Percentiles rank a stretch among this genome's conserved stretches.
These are phyloP conservation scores for Parapsyche elsis DNA, from an alignment of 1,140 invertebrate species.

Conservation along the genomic window DNA sequence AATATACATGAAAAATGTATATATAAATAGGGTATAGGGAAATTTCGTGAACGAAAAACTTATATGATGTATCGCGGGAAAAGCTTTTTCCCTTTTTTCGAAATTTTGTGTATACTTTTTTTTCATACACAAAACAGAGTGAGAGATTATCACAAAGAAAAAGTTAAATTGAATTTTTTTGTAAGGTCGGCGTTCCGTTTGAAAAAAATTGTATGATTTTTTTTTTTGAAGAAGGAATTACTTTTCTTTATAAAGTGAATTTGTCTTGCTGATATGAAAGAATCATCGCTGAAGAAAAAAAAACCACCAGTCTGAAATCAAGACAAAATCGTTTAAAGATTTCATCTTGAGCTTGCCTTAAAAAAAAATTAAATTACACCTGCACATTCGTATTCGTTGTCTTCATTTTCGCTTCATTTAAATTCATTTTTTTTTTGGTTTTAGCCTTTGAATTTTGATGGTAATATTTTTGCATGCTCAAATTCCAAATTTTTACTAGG, in stretches of 20 bases:
- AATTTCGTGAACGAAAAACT: too few species aligned
- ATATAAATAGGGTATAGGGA: too few species aligned
- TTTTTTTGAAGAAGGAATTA: constrained; percentile 3
- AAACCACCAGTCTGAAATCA: not conserved
- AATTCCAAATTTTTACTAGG: too few species aligned
- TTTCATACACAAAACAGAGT: constrained; percentile 24
- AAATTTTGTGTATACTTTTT: not conserved
- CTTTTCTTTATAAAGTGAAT: constrained; percentile 19
- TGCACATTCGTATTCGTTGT: not conserved
- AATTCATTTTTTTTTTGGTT: not conserved
- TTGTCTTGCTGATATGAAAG: constrained; percentile 12
- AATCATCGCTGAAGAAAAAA: not conserved
- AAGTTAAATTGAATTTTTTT: constrained; percentile 34
- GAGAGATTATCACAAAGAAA: constrained; percentile 33
- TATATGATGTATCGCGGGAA: constrained; percentile 1
- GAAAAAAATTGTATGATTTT: constrained; percentile 2
- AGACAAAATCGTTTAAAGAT: not conserved
- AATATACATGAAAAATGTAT: too few species aligned
- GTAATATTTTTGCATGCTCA: too few species aligned
- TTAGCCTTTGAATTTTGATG: too few species aligned
- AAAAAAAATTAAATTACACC: too few species aligned
- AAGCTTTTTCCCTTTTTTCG: not conserved
- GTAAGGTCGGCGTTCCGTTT: constrained; percentile 11
- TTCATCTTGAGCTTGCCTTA: not conserved
- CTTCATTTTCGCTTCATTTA: not conserved